Conservation (phyloP, 1,140 invertebrate genomes). For the Cydia splendana region DNA sequence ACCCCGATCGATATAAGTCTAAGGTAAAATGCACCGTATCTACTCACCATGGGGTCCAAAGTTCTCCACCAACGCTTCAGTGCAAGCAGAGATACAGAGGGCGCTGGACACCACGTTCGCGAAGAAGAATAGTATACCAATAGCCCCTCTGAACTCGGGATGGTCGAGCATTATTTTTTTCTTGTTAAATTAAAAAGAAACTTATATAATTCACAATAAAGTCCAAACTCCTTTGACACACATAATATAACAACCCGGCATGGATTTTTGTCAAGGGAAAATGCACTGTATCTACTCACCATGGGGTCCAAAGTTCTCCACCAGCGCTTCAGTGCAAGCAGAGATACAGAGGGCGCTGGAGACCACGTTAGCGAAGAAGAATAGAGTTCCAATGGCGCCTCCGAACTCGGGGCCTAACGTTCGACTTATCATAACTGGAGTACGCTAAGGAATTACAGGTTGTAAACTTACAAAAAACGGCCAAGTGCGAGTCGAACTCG, state of each 20-base stretch:
- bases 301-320: slow-evolving; percentile 96
- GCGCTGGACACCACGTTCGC: slow-evolving; percentile 98
- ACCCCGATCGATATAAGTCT: too few species aligned
- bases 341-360: slow-evolving; percentile 96
- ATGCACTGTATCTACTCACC: slow-evolving; percentile 76
- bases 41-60: slow-evolving; percentile 91
- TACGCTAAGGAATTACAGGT: slow-evolving; percentile 35
- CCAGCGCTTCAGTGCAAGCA: slow-evolving; percentile 97
- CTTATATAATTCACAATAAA: too few species aligned
- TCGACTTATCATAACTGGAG: slow-evolving; percentile 96
- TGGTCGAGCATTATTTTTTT: slow-evolving; percentile 78
- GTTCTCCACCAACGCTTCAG: slow-evolving; percentile 97
- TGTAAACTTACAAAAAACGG: too few species aligned
- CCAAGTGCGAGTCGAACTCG: too few species aligned
- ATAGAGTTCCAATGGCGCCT: slow-evolving; percentile 96
- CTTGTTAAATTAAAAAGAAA: too few species aligned
- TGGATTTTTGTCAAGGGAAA: background rate
- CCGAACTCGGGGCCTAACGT: slow-evolving; percentile 98
- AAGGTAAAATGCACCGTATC: background rate
- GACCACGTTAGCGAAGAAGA: slow-evolving; percentile 98
- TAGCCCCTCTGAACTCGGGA: slow-evolving; percentile 95
- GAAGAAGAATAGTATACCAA: slow-evolving; percentile 97
- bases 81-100: slow-evolving; percentile 95
- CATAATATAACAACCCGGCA: too few species aligned
- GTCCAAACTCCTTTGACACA: too few species aligned